Conservation (phyloP, 2,797 vertebrate species). For the Hybognathus amarus region DNA sequence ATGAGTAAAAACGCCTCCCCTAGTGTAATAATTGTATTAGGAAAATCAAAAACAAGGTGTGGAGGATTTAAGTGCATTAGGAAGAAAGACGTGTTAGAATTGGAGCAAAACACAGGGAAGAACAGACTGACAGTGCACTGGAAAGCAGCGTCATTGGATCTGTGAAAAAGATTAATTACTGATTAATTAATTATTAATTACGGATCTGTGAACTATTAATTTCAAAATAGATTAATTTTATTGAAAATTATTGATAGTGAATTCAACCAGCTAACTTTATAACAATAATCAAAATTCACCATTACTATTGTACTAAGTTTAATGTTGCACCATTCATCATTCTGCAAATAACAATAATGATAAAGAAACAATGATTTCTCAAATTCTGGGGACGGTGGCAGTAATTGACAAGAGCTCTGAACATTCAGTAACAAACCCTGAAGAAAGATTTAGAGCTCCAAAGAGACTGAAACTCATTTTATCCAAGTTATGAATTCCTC, state of each 20-base stretch:
- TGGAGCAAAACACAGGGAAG: neutral
- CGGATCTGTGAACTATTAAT: too few relatives aligned
- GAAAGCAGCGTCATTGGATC: neutral
- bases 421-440: conserved; percentile 21
- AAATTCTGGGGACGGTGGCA: neutral
- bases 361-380: neutral
- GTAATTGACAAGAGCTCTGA: conserved; percentile 12
- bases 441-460: conserved; percentile 18
- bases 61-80: neutral
- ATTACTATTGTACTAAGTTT: neutral
- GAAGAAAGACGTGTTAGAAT: neutral
- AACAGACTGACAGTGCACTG: neutral
- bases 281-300: conserved; percentile 14
- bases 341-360: neutral
- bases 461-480: conserved; percentile 29
- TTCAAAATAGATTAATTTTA: neutral
- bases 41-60: neutral
- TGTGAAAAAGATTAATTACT: too few relatives aligned
- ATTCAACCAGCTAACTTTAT: conserved; percentile 9
- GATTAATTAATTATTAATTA: too few relatives aligned
- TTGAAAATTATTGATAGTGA: neutral
- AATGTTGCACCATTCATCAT: neutral
- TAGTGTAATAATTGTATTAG: conserved; percentile 8
- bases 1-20: neutral
- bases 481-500: conserved; percentile 20